Conservation (phyloP, 37 sponge, comb jelly and placozoan genomes). For the Agelas oroides region DNA sequence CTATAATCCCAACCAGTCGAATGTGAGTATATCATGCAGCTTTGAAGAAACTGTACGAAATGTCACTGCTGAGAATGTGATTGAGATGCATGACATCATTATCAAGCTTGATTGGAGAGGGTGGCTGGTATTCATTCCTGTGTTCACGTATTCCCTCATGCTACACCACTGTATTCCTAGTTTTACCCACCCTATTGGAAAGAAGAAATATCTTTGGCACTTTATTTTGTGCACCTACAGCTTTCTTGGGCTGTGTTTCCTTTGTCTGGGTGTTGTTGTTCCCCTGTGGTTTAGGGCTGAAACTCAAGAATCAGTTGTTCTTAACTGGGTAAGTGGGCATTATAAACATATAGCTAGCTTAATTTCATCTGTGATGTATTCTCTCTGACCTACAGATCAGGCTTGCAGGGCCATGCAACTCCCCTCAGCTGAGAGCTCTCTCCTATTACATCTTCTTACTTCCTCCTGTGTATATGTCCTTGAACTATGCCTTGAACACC, state of each 20-base stretch:
- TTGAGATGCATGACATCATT: not conserved
- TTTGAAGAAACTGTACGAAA: too few species aligned
- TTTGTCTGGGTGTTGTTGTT: constrained; percentile 64
- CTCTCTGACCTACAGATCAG: constrained; percentile 56
- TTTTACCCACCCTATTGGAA: constrained; percentile 56
- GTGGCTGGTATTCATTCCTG: constrained; percentile 75
- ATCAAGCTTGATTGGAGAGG: constrained; percentile 42
- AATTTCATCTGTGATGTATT: too few species aligned
- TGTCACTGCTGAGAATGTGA: too few species aligned
- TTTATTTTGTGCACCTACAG: constrained; percentile 46
- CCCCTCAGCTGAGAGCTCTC: constrained; percentile 54
- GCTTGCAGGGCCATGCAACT: not conserved
- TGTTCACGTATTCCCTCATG: constrained; percentile 69
- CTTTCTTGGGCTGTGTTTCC: constrained; percentile 36
- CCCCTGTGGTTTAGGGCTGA: constrained; percentile 54
- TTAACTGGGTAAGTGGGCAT: constrained; percentile 77
- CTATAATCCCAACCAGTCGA: too few species aligned
- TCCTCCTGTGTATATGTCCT: constrained; percentile 86
- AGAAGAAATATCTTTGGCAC: constrained; percentile 47
- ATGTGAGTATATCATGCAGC: not conserved
- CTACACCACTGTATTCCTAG: constrained; percentile 74
- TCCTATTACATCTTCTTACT: constrained; percentile 87
- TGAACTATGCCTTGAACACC: constrained; percentile 83
- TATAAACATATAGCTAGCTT: too few species aligned
- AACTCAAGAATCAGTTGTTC: constrained; percentile 67